phyloP scores from a whole-genome alignment of 2,888 invertebrate genomes.

The Eledona agricola region DNA sequence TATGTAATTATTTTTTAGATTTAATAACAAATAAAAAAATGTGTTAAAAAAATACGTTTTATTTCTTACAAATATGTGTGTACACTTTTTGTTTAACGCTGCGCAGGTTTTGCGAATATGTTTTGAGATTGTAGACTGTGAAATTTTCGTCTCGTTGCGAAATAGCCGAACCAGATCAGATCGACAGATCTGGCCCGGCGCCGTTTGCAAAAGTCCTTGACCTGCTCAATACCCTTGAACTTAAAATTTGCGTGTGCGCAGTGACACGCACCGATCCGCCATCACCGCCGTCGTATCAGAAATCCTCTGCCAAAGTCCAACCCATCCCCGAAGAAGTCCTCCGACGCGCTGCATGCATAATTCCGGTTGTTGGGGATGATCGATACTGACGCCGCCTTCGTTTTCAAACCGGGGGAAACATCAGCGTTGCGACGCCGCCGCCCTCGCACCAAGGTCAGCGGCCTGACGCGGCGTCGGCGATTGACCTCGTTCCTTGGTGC shows the following conservation, averaged over 20 bases:
- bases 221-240: constrained; percentile 56
- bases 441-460: constrained; percentile 55
- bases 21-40: too few species aligned
- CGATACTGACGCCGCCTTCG: constrained; percentile 30
- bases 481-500: constrained; percentile 56
- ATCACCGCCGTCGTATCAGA: too few species aligned
- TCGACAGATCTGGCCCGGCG: constrained; percentile 14
- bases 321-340: neutral
- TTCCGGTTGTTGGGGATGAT: constrained; percentile 23
- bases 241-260: constrained; percentile 42
- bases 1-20: too few species aligned
- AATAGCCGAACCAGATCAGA: too few species aligned
- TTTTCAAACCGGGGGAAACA: constrained; percentile 21
- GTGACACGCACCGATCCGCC: constrained; percentile 32
- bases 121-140: too few species aligned
- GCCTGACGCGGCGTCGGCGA: constrained; percentile 57
- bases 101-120: too few species aligned
- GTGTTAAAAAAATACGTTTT: too few species aligned
- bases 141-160: too few species aligned
- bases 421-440: constrained; percentile 36
- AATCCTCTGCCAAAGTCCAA: neutral
- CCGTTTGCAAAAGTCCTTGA: constrained; percentile 51
- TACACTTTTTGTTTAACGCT: too few species aligned
- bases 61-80: too few species aligned
- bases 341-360: neutral